Conservation (phyloP, 2,888 invertebrate species). For the Noctua fimbriata region DNA sequence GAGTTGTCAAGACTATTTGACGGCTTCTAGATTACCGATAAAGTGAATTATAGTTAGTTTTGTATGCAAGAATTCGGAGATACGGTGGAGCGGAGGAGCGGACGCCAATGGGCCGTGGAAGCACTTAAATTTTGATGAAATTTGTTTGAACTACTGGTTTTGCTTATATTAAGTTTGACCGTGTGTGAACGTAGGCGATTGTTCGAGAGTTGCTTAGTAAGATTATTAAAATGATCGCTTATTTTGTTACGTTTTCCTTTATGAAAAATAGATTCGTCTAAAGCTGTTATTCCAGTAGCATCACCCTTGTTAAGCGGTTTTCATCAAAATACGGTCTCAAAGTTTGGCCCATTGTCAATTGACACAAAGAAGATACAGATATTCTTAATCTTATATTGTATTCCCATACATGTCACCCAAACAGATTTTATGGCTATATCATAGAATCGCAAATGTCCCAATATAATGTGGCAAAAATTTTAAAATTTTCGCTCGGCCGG, state of each 20-base stretch:
- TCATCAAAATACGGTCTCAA: constrained; percentile 23
- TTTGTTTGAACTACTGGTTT: constrained; percentile 63
- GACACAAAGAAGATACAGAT: constrained; percentile 41
- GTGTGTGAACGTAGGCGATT: constrained; percentile 22
- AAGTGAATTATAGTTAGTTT: constrained; percentile 82
- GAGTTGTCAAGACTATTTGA: constrained; percentile 84
- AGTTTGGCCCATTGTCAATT: constrained; percentile 34
- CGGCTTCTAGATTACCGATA: constrained; percentile 81
- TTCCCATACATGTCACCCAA: constrained; percentile 50
- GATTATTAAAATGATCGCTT: background rate
- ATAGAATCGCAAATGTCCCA: constrained; percentile 48
- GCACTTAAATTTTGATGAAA: constrained; percentile 73
- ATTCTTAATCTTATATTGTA: constrained; percentile 52
- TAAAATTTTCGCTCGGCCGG: constrained; percentile 66
- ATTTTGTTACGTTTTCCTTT: background rate
- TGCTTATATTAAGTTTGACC: constrained; percentile 38
- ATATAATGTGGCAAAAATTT: constrained; percentile 54
- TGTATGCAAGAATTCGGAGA: constrained; percentile 84
- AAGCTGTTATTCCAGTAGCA: background rate
- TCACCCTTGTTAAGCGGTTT: constrained; percentile 18
- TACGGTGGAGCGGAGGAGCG: constrained; percentile 76
- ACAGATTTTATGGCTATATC: constrained; percentile 59
- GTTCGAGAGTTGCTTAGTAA: background rate
- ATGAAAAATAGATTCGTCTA: background rate
- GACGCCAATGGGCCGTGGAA: constrained; percentile 83